Evolutionary conservation across 2,888 invertebrate species (phyloP).

Genomic region (Mesorhabditis sp.): DNA sequence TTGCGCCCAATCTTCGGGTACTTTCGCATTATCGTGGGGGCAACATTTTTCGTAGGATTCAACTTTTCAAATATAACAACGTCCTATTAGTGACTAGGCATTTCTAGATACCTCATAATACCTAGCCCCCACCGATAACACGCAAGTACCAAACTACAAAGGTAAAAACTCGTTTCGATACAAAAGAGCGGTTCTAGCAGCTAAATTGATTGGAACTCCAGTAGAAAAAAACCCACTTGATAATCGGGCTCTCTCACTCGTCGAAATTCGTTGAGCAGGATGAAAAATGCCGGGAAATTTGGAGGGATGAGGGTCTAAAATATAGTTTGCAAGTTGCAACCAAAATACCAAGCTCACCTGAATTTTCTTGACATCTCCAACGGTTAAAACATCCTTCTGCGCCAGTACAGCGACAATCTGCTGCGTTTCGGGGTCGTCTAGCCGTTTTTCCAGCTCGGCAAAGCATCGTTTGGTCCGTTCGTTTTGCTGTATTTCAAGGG

Average conservation of each 20-base stretch:
- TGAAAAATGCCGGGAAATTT: not conserved
- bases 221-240: not conserved
- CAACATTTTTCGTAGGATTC: too few species aligned
- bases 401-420: not conserved
- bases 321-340: not conserved
- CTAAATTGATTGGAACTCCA: too few species aligned
- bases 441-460: not conserved
- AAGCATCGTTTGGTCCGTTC: not conserved
- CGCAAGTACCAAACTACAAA: too few species aligned
- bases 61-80: too few species aligned
- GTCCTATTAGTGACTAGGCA: too few species aligned
- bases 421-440: not conserved
- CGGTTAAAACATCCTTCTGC: not conserved
- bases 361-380: not conserved
- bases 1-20: too few species aligned
- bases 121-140: too few species aligned
- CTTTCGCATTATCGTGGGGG: too few species aligned
- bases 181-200: too few species aligned
- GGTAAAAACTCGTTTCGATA: too few species aligned
- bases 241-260: conserved; percentile 1
- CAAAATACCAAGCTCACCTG: not conserved
- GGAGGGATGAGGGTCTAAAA: not conserved
- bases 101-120: too few species aligned
- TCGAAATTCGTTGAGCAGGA: not conserved
- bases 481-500: not conserved